Evolutionary conservation across 1,140 invertebrate genomes (phyloP).

Genomic region (Lanistes nyassanus): DNA sequence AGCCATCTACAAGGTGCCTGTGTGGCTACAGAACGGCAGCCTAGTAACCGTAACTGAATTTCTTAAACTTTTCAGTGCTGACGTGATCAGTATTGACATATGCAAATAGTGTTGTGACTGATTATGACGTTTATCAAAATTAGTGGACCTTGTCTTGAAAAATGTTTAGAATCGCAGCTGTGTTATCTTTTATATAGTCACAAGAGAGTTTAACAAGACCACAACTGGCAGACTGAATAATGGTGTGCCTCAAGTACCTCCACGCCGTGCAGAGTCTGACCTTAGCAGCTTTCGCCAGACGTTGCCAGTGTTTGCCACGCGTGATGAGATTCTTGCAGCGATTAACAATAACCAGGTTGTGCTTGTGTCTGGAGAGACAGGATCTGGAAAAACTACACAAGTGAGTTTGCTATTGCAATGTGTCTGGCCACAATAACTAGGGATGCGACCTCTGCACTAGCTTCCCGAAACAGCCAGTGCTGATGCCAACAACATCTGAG

Average conservation of each 20-base stretch:
- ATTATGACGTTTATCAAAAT: too few species aligned
- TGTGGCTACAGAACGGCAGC: too few species aligned
- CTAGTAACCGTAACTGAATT: too few species aligned
- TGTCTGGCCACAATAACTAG: neutral
- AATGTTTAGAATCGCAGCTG: too few species aligned
- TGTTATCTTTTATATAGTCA: constrained; percentile 36
- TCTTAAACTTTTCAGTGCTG: too few species aligned
- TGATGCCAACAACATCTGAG: too few species aligned
- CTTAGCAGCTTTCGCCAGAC: constrained; percentile 70
- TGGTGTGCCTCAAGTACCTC: constrained; percentile 74
- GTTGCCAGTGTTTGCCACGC: constrained; percentile 72
- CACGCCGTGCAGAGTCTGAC: constrained; percentile 66
- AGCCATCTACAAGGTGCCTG: too few species aligned
- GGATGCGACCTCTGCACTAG: neutral
- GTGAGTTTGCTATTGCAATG: constrained; percentile 61
- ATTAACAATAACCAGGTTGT: constrained; percentile 57
- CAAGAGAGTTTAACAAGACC: constrained; percentile 57
- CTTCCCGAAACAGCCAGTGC: too few species aligned
- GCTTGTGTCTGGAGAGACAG: constrained; percentile 65
- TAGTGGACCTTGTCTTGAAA: too few species aligned
- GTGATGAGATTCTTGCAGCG: constrained; percentile 60
- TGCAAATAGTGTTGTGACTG: too few species aligned
- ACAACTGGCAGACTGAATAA: constrained; percentile 74
- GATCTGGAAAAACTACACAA: constrained; percentile 67
- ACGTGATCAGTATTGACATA: too few species aligned